Conservation (phyloP, 2,113 vertebrate genomes). For the Elanoides forficatus region DNA sequence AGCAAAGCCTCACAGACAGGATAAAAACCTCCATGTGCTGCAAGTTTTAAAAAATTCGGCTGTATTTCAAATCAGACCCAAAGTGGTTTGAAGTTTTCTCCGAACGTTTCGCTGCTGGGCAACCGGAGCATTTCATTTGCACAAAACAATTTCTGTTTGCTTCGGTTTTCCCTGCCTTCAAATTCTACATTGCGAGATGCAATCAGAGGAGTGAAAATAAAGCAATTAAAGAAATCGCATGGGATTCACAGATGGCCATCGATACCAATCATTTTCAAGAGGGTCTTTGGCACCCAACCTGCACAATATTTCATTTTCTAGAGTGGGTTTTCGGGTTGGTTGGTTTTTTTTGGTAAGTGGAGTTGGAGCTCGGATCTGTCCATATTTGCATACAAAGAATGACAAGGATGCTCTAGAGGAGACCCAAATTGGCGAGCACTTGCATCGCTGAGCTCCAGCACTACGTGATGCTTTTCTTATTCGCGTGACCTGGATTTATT, state of each 20-base stretch:
- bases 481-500: not conserved
- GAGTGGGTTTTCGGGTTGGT: not conserved
- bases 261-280: slow-evolving; percentile 30
- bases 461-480: not conserved
- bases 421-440: not conserved
- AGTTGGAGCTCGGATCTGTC: not conserved
- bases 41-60: not conserved
- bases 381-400: not conserved
- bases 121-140: not conserved
- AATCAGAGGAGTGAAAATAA: slow-evolving; percentile 29
- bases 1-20: not conserved
- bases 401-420: not conserved
- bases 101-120: not conserved
- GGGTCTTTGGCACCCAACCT: slow-evolving; percentile 19
- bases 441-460: not conserved
- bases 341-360: not conserved
- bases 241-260: not conserved
- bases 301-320: not conserved
- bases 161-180: not conserved
- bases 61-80: not conserved
- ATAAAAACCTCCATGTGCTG: not conserved
- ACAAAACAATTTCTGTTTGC: not conserved
- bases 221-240: slow-evolving; percentile 7
- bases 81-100: not conserved
- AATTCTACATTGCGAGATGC: not conserved